Evolutionary conservation across 1,140 invertebrate species (phyloP), one percentile per base, ranked within the genome.

Genomic region (Lepeophtheirus salmonis): DNA sequence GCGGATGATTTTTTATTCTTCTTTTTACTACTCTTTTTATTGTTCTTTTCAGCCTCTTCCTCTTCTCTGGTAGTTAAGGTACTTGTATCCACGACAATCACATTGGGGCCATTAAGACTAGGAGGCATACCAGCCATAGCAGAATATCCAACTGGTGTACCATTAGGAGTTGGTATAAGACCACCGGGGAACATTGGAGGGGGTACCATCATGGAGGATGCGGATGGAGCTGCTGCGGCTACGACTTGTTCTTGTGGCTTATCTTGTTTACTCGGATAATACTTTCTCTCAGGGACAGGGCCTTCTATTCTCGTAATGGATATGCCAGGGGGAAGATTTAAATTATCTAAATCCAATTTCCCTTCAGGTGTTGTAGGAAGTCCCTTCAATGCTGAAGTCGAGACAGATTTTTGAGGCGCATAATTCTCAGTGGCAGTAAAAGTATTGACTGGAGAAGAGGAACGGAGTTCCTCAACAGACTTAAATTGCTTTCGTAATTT

Each of bases 241-340:
- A 14, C n/a, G 16, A 62, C 12, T 16, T 66, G 51, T 60, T 65
- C 56, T 66, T 66, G 1, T 62, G 58, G 55, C 61, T 51, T 50
- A 62, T 63, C 20, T 17, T 52, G 25, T 63, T 54, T 51, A 52
- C n/a, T 16, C 10, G 51, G 61, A 14, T 41, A 52, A 22, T 61
- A 61, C 23, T 61, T 61, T 17, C 59, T 16, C 24, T 61, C 59
- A 17, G 50, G 24, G 10, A 53, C 49, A 18, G 50, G 59, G n/a
- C 59, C 59, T 16, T 17, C 49, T 20, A 52, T 56, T 25, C 30
- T 17, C 0, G 84, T 87, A 48, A 87, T 79, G 1, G 85, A 86
- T 21, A 87, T 87, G 3, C 83, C 84, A 4, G 83, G 83, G 1
- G 84, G 84, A 61, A 87, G 70, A 50, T 78, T 78, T 1, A 86